Base-by-base conservation (phyloP, 1,140 invertebrate genomes). In the Aplysia californica region DNA sequence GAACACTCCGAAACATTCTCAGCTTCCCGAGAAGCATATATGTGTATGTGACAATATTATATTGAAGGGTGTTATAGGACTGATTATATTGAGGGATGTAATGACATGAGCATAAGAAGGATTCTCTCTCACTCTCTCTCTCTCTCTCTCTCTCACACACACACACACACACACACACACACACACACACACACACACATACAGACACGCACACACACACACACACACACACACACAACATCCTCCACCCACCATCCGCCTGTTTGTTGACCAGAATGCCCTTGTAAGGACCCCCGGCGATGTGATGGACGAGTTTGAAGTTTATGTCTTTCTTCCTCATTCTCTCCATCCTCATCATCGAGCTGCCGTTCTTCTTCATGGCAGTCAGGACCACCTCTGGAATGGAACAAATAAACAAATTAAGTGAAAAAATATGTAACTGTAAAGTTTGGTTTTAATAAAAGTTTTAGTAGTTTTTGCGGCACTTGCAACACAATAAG, bases 191-290 rank as follows among this genome's bases (percentile, higher is more conserved):
- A 61, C 6, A 10, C 29, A 61, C 29, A 10, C 58, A 10, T 26
- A 20, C 6, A 33, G 50, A 29, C 74, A 29, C 26, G 39, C 2
- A 29, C 23, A 69, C 80, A 70, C 78, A 87, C 86, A n/a, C n/a
- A n/a, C n/a, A n/a, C 29, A 61, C 6, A 10, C 29, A 61, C 29
- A 10, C 58, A 10, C 58, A 20, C 6, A 33, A 66, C 29, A 77
- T n/a, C 26, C 44, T 2, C 21, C 23, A 69, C 80, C 70, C 78
- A 87, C 86, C 70, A n/a, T 79, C 69, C 1, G 82, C 81, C 21
- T 81, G 80, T 70, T 87, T 87, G 78, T 86, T 86, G 65, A 87
- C 83, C 2, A 86, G 77, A 23, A 87, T 84, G 2, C 86, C 86
- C 76, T 86, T 87, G 73, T 87, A 86, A 0, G 84, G 85, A 1